A percentile compares a stretch with the other conserved stretches of the same genome.
These are phyloP conservation scores for Dendronephthya gigantea DNA, from an alignment of 64 coral and sea anemone genomes.

Conservation along the genomic window DNA sequence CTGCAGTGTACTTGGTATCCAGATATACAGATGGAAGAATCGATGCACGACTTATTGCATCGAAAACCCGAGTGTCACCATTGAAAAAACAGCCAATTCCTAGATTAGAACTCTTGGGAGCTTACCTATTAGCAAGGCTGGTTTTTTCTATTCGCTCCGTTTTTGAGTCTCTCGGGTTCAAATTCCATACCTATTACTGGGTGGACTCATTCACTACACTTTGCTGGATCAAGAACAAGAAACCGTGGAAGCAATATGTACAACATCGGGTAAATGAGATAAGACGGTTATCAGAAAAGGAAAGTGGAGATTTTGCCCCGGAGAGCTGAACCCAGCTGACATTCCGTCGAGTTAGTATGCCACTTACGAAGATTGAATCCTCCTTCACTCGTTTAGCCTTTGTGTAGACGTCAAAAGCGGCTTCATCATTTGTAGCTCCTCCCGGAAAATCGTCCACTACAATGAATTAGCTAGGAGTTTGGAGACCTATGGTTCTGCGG, in stretches of 20 bases:
- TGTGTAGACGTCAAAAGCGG: not conserved
- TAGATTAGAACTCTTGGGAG: not conserved
- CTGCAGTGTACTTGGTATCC: too few species aligned
- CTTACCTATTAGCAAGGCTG: not conserved
- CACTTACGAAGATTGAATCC: conserved; percentile 30
- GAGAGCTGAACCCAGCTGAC: not conserved
- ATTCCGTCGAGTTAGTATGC: conserved; percentile 2
- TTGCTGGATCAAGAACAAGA: conserved; percentile 25
- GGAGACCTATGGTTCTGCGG: not conserved
- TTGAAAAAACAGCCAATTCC: too few species aligned
- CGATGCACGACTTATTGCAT: too few species aligned
- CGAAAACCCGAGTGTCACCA: too few species aligned
- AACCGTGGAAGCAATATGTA: conserved; percentile 31
- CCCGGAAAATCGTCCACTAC: not conserved
- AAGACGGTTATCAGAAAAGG: too few species aligned
- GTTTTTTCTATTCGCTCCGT: not conserved
- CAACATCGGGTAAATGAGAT: not conserved
- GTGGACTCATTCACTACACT: conserved; percentile 31
- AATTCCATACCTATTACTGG: conserved; percentile 31
- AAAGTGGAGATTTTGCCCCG: not conserved
- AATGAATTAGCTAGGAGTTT: not conserved
- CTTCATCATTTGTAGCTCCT: not conserved
- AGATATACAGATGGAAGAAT: too few species aligned
- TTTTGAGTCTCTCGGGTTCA: not conserved
- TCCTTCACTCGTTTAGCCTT: not conserved